These are phyloP conservation scores for Uropetala carovei DNA, from an alignment of 2,888 invertebrate genomes.

Conservation along the genomic window DNA sequence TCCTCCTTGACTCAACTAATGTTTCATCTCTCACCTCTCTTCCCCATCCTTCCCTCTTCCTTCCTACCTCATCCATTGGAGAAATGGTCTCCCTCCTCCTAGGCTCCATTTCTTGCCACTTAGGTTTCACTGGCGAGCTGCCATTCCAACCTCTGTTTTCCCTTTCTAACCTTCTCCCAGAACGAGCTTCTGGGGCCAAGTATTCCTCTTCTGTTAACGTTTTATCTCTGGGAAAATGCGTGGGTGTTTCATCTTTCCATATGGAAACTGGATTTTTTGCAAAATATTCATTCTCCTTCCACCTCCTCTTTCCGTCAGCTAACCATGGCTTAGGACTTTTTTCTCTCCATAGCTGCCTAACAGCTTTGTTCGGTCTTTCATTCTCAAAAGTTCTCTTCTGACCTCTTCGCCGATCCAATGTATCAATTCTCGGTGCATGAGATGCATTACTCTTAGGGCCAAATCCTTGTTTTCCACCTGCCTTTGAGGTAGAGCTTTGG, in stretches of 20 bases:
- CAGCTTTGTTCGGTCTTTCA: neutral
- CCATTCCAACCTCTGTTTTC: neutral
- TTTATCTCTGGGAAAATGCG: neutral
- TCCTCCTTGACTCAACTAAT: neutral
- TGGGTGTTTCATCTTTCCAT: neutral
- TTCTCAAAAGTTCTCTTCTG: neutral
- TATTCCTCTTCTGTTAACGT: too few relatives aligned
- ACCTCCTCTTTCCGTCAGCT: neutral
- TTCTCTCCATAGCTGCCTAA: neutral
- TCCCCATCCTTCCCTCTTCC: neutral
- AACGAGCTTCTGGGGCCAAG: neutral
- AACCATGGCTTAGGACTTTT: neutral
- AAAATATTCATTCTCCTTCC: neutral
- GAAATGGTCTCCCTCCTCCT: neutral
- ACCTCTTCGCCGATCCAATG: neutral
- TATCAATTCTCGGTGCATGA: neutral
- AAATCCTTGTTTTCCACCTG: neutral
- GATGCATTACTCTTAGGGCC: neutral
- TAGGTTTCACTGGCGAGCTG: neutral
- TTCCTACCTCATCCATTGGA: too few relatives aligned
- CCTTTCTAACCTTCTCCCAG: neutral
- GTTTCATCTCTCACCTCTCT: neutral
- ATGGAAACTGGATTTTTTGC: neutral
- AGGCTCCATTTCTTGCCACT: neutral
- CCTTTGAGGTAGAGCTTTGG: neutral